Conservation (phyloP, 2,888 invertebrate genomes). For the Callinectes sapidus region DNA sequence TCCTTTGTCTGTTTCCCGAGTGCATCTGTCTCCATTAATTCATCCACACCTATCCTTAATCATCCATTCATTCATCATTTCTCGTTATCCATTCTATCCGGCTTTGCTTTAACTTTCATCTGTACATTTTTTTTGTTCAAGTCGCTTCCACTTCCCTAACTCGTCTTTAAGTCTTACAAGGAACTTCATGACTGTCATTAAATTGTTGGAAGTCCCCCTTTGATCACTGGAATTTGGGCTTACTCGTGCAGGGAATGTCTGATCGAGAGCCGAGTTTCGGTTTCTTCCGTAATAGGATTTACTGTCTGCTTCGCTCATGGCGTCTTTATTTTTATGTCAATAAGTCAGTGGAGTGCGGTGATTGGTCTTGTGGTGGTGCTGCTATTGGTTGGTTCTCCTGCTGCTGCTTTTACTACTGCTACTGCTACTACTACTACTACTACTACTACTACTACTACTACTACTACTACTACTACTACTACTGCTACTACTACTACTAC, state of each 20-base stretch:
- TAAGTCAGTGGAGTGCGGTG: too few species aligned
- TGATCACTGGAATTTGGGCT: neutral
- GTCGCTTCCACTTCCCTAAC: neutral
- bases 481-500: too few species aligned
- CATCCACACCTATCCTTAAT: neutral
- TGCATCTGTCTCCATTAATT: neutral
- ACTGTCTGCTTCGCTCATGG: neutral
- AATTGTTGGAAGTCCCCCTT: neutral
- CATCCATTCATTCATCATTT: neutral
- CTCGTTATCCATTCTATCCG: neutral
- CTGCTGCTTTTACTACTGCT: too few species aligned
- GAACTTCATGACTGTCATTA: neutral
- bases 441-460: too few species aligned
- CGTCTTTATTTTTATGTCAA: neutral
- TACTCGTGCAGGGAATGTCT: neutral
- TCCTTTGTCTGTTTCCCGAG: neutral
- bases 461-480: too few species aligned
- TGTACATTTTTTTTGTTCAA: too few species aligned
- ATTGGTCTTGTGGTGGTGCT: too few species aligned
- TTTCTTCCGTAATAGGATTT: neutral
- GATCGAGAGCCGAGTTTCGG: neutral
- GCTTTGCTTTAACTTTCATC: neutral
- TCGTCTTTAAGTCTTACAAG: neutral
- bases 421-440: too few species aligned
- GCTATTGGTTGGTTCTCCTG: too few species aligned